Evolutionary conservation across 2,113 vertebrate species (phyloP), one percentile per base, ranked within the genome.

Genomic region (Damaliscus lunatus): DNA sequence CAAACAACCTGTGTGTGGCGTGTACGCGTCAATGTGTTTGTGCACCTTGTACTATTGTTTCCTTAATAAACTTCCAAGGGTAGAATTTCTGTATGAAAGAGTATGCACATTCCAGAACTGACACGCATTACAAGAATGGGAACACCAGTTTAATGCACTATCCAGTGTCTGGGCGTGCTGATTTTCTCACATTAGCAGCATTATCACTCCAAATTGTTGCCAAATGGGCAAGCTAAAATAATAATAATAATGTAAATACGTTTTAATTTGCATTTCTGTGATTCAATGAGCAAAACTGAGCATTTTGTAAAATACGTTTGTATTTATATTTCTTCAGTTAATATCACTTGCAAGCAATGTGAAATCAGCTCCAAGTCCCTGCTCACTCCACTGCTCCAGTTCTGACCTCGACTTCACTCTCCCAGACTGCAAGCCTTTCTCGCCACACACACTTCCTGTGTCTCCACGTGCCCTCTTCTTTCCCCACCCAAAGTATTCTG

Each of bases 61-160:
- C 60, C 92, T 92, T 62, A 50, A 48, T 71, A 21, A 23, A 27
- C 57, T 71, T 31, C 77, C 74, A 25, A n/a, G 14, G 33, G 50
- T 4, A 91, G 64, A 19, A 14, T 12, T 19, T 46, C 40, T 46
- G 36, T 80, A 8, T 27, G 36, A 50, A 64, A 60, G n/a, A 19
- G 12, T 7, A 13, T 55, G 77, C 27, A 10, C 62, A 12, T 31
- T 48, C 90, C 64, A 67, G 60, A 71, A 86, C 55, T 3, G 13
- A 48, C 15, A 7, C 0, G 0, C 10, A 21, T 11, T 40, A 3
- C 53, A 27, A 23, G n/a, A 40, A 27, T 36, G 33, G 43, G 1
- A 46, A 77, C 36, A 10, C n/a, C 46, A 7, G 23, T 8, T 8
- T 0, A 12, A 43, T 46, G 5, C 3, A 19, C 84, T 31, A 14